Conservation (phyloP, 2,113 vertebrate species). For the Malaclemys terrapin region DNA sequence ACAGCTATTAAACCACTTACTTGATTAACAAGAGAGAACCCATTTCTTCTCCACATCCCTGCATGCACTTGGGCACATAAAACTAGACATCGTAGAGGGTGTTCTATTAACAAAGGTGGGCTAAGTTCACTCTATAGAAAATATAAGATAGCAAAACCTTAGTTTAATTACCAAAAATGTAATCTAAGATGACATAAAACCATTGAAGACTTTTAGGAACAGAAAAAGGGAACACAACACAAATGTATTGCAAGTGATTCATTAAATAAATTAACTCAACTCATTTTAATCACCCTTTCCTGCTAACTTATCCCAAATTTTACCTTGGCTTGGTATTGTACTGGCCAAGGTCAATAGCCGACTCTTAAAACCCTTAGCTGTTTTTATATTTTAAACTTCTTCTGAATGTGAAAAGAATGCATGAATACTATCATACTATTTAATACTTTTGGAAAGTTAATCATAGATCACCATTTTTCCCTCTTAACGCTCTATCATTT, state of each 20-base stretch:
- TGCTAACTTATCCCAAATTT: not conserved
- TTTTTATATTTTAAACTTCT: not conserved
- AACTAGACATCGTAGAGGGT: slow-evolving; percentile 94
- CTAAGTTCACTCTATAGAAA: slow-evolving; percentile 92
- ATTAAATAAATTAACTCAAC: not conserved
- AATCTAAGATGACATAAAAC: not conserved
- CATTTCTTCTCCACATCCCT: slow-evolving; percentile 99
- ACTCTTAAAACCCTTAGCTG: not conserved
- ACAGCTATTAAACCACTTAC: slow-evolving; percentile 72
- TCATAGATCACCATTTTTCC: not conserved
- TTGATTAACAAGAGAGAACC: slow-evolving; percentile 98
- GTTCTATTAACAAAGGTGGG: slow-evolving; percentile 95
- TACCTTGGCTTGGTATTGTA: not conserved
- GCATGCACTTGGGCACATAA: slow-evolving; percentile 98
- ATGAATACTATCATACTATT: not conserved
- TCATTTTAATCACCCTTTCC: fast-evolving
- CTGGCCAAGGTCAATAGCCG: not conserved
- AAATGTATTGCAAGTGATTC: fast-evolving
- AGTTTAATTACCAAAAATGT: not conserved
- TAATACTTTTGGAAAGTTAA: not conserved
- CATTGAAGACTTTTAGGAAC: not conserved
- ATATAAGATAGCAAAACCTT: not conserved
- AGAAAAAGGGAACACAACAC: not conserved
- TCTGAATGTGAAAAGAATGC: not conserved
- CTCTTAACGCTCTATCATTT: not conserved